Evolutionary conservation across 1,140 invertebrate genomes (phyloP).

Genomic region (Helicoverpa armigera): DNA sequence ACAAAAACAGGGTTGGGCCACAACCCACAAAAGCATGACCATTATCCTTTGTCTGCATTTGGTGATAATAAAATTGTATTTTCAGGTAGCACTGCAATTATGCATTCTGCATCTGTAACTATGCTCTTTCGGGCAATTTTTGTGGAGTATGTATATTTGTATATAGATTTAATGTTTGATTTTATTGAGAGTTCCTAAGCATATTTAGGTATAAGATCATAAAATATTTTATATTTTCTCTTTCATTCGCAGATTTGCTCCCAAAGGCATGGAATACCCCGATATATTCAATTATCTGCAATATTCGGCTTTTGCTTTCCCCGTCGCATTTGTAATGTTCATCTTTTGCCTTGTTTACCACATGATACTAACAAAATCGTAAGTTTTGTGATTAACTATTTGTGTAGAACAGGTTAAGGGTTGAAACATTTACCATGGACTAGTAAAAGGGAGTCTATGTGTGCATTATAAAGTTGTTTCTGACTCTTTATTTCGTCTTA

Average conservation of each 20-base stretch:
- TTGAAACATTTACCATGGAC: too few species aligned
- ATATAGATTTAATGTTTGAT: neutral
- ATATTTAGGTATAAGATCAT: too few species aligned
- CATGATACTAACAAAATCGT: constrained; percentile 67
- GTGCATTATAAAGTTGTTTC: too few species aligned
- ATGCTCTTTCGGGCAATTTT: constrained; percentile 66
- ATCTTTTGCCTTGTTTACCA: constrained; percentile 66
- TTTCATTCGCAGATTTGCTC: constrained; percentile 57
- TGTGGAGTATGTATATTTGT: constrained; percentile 62
- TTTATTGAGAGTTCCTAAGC: neutral
- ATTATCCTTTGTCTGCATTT: too few species aligned
- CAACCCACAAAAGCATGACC: too few species aligned
- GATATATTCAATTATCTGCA: constrained; percentile 76
- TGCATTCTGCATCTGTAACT: constrained; percentile 62
- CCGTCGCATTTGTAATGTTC: constrained; percentile 68
- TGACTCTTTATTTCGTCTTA: too few species aligned
- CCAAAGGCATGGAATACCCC: constrained; percentile 58
- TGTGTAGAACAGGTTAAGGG: too few species aligned
- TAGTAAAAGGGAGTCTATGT: too few species aligned
- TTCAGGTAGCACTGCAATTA: constrained; percentile 68
- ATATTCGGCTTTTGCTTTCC: constrained; percentile 70
- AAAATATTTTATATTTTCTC: constrained; percentile 16
- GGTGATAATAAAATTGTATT: constrained; percentile 19
- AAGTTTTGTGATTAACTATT: constrained; percentile 33
- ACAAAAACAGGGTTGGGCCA: too few species aligned